phyloP scores from a whole-genome alignment of 2,888 invertebrate species.

The Tupiocoris notatus region DNA sequence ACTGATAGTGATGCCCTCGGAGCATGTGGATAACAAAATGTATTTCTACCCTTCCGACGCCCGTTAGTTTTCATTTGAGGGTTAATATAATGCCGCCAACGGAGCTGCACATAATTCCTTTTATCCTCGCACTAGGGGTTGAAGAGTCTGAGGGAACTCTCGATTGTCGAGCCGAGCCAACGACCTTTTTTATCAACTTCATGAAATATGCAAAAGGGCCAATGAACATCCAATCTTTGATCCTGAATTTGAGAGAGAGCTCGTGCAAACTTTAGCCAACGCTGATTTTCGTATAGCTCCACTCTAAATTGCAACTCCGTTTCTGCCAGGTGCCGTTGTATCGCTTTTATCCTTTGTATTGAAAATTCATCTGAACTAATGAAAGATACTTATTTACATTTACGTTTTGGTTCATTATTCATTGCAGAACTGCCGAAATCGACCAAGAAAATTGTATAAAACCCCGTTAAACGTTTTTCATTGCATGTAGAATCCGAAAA shows the following conservation, averaged over 20 bases:
- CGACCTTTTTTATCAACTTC: neutral
- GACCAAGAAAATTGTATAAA: too few relatives aligned
- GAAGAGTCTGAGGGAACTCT: neutral
- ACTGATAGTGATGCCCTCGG: neutral
- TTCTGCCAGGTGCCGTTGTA: too few relatives aligned
- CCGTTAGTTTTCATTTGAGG: constrained; percentile 1
- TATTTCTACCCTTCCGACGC: neutral
- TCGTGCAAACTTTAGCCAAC: neutral
- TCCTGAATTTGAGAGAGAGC: neutral
- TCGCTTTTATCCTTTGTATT: too few relatives aligned
- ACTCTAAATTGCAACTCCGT: too few relatives aligned
- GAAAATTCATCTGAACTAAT: too few relatives aligned
- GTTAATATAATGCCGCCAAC: neutral
- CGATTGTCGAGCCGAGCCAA: neutral
- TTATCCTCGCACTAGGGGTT: neutral
- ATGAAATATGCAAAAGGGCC: neutral
- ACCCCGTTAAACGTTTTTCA: too few relatives aligned
- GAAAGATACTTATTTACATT: too few relatives aligned
- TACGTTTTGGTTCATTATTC: too few relatives aligned
- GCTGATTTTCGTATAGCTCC: too few relatives aligned
- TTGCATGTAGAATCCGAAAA: too few relatives aligned
- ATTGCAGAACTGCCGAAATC: too few relatives aligned
- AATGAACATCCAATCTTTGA: neutral
- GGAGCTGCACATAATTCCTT: neutral
- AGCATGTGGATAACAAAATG: neutral